Percentiles rank a stretch among this genome's conserved stretches.
Evolutionary conservation across 2,797 vertebrate species (phyloP).

Genomic region (Typhlichthys subterraneus): DNA sequence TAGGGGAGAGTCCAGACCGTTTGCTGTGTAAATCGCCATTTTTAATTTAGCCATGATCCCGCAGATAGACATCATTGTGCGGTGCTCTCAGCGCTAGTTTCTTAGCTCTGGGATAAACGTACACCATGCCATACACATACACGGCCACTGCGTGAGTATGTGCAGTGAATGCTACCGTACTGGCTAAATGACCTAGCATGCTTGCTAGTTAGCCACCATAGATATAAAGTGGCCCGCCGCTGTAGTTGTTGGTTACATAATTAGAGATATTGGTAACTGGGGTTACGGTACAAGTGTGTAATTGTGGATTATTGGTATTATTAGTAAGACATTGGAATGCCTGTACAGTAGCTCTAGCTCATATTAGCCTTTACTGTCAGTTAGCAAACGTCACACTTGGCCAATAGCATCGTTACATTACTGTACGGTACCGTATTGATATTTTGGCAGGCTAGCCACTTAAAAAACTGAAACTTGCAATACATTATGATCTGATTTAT

Average conservation of each 20-base stretch:
- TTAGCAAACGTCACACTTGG: no score
- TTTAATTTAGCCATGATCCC: conserved; percentile 80
- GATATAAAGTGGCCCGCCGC: no score
- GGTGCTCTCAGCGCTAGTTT: conserved; percentile 47
- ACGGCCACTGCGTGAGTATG: conserved; percentile 42
- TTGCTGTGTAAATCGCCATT: conserved; percentile 83
- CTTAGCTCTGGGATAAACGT: conserved; percentile 53
- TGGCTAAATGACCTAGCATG: conserved; percentile 11
- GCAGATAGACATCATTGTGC: conserved; percentile 74
- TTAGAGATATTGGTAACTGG: conserved; percentile 6
- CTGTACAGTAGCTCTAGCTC: conserved; percentile 13
- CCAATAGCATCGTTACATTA: no score
- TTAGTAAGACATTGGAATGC: conserved; percentile 31
- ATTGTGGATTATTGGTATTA: conserved; percentile 34
- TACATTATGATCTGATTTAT: no score
- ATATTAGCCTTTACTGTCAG: conserved; percentile 12
- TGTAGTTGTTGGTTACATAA: neutral
- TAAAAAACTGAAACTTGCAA: no score
- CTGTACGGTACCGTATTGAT: no score
- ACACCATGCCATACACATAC: conserved; percentile 27
- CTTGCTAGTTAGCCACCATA: neutral
- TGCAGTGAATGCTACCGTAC: conserved; percentile 6
- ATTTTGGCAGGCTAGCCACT: no score
- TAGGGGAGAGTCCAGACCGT: conserved; percentile 61
- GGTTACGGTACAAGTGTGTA: conserved; percentile 17